These are phyloP conservation scores for Apteryx mantelli DNA, from an alignment of 2,113 vertebrate species.

Conservation along the genomic window DNA sequence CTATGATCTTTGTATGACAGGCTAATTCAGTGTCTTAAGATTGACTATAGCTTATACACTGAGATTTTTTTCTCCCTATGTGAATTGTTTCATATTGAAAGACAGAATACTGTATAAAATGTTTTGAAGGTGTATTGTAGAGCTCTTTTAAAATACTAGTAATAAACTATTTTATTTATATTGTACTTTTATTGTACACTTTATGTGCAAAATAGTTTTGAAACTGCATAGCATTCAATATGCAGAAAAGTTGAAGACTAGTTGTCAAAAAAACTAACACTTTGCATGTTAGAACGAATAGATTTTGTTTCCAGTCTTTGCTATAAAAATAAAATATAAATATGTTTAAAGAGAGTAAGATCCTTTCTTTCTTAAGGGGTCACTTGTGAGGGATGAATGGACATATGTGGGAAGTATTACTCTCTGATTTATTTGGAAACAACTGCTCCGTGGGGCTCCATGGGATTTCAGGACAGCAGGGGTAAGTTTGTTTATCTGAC, in stretches of 20 bases:
- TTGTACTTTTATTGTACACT: conserved; percentile 31
- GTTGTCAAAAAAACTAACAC: not conserved
- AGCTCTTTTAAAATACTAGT: conserved; percentile 70
- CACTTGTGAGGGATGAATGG: not conserved
- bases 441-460: not conserved
- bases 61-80: conserved; percentile 26
- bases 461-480: not conserved
- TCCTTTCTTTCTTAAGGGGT: not conserved
- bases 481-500: not conserved
- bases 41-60: not conserved
- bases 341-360: conserved; percentile 30
- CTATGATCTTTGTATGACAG: conserved; percentile 33
- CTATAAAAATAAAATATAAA: conserved; percentile 22
- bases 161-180: conserved; percentile 73
- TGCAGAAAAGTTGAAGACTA: conserved; percentile 9
- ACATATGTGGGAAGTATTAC: not conserved
- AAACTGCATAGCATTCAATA: not conserved
- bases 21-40: conserved; percentile 23
- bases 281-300: conserved; percentile 19
- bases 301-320: conserved; percentile 17
- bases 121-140: conserved; percentile 70
- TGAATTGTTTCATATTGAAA: conserved; percentile 77
- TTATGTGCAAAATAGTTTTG: conserved; percentile 1
- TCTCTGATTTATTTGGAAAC: not conserved
- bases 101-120: conserved; percentile 64